Evolutionary conservation across 2,888 invertebrate genomes (phyloP).

Genomic region (Lucinisca nassula): DNA sequence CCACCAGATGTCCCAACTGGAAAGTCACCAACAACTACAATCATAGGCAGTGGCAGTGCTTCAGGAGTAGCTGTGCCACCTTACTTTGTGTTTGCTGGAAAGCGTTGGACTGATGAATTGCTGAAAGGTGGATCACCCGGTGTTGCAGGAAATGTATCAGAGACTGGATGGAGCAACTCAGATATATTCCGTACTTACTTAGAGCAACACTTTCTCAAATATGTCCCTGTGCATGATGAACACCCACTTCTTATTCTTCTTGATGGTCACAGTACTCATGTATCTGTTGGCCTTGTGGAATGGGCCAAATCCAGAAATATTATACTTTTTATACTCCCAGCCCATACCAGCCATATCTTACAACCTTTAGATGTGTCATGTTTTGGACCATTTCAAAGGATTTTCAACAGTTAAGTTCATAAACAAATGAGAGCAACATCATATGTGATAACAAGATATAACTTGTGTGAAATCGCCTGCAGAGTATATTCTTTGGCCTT

Average conservation of each 20-base stretch:
- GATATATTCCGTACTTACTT: constrained; percentile 45
- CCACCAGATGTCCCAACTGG: constrained; percentile 29
- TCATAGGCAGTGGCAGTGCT: constrained; percentile 47
- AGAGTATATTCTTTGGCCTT: no score
- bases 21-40: constrained; percentile 22
- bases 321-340: constrained; percentile 37
- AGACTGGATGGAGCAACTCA: constrained; percentile 55
- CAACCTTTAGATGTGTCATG: constrained; percentile 55
- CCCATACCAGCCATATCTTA: constrained; percentile 42
- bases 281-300: constrained; percentile 34
- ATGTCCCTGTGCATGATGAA: constrained; percentile 25
- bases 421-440: no score
- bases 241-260: constrained; percentile 27
- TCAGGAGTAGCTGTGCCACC: constrained; percentile 35
- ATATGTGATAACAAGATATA: no score
- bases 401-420: constrained; percentile 3
- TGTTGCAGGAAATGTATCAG: constrained; percentile 27
- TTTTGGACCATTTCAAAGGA: constrained; percentile 52
- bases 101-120: constrained; percentile 34
- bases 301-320: constrained; percentile 33
- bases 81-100: constrained; percentile 60
- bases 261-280: constrained; percentile 35
- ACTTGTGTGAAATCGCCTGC: no score
- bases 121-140: constrained; percentile 34
- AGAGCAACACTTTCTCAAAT: constrained; percentile 53